Evolutionary conservation across 2,113 vertebrate genomes (phyloP).

Genomic region (Gasterosteus aculeatus): DNA sequence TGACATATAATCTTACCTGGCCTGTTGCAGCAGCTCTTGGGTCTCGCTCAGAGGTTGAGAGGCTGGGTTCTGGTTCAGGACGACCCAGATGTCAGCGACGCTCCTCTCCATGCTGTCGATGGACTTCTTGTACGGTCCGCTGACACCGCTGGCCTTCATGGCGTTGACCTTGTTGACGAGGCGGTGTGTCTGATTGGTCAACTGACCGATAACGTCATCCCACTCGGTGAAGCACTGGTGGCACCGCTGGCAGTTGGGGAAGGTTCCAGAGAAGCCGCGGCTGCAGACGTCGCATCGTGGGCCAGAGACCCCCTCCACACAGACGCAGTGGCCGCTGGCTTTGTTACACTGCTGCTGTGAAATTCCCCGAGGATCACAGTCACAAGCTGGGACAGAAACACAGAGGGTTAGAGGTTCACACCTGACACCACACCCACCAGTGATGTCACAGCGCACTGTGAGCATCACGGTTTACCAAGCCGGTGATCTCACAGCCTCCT

Average conservation of each 20-base stretch:
- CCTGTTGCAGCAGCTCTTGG: conserved; percentile 89
- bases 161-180: conserved; percentile 90
- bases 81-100: conserved; percentile 80
- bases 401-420: background rate
- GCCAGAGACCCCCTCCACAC: conserved; percentile 88
- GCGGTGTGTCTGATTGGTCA: conserved; percentile 90
- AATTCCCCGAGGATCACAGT: conserved; percentile 89
- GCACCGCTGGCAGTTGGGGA: conserved; percentile 90
- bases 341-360: conserved; percentile 89
- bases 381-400: conserved; percentile 83
- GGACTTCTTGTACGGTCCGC: conserved; percentile 87
- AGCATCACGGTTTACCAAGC: too few species aligned
- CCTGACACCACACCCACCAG: too few species aligned
- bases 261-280: conserved; percentile 89
- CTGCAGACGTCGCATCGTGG: conserved; percentile 88
- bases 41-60: conserved; percentile 90
- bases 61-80: conserved; percentile 89
- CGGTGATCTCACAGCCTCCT: too few species aligned
- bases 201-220: conserved; percentile 85
- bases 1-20: conserved; percentile 82
- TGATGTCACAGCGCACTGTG: too few species aligned
- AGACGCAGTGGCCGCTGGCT: conserved; percentile 86
- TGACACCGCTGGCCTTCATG: conserved; percentile 88
- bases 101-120: conserved; percentile 87
- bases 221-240: conserved; percentile 95